Evolutionary conservation across 2,113 vertebrate genomes (phyloP).

Genomic region (Gambusia holbrooki): DNA sequence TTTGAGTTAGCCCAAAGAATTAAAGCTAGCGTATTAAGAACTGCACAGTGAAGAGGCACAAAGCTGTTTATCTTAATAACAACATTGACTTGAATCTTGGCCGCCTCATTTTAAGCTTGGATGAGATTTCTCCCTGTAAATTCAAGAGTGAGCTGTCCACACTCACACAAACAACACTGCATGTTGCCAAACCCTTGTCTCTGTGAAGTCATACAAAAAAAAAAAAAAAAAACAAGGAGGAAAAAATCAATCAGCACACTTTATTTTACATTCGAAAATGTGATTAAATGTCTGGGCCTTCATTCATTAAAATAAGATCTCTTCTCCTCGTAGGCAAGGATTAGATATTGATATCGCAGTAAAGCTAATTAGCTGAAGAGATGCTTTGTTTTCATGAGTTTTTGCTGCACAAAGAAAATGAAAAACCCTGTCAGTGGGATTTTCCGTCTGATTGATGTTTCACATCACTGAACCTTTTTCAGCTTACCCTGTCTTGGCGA

Average conservation of each 20-base stretch:
- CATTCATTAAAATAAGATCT: slow-evolving; percentile 6
- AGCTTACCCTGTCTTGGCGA: slow-evolving; percentile 96
- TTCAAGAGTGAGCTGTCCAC: slow-evolving; percentile 45
- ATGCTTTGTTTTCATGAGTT: slow-evolving; percentile 10
- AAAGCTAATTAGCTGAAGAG: slow-evolving; percentile 12
- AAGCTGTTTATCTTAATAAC: slow-evolving; percentile 38
- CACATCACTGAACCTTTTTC: slow-evolving; percentile 18
- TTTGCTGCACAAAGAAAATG: background rate
- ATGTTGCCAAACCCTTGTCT: slow-evolving; percentile 43
- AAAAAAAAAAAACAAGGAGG: slow-evolving; percentile 15
- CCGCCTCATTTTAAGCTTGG: slow-evolving; percentile 30
- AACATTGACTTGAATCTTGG: slow-evolving; percentile 30
- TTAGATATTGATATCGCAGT: slow-evolving; percentile 34
- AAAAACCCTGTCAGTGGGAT: background rate
- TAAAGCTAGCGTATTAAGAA: slow-evolving; percentile 16
- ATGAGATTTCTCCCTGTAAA: slow-evolving; percentile 54
- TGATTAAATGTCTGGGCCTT: slow-evolving; percentile 32
- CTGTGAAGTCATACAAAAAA: background rate
- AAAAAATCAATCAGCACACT: slow-evolving; percentile 9
- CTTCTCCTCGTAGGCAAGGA: slow-evolving; percentile 22
- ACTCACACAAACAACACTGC: slow-evolving; percentile 26
- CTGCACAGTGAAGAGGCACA: slow-evolving; percentile 17
- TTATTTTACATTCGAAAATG: slow-evolving; percentile 31
- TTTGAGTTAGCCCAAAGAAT: slow-evolving; percentile 18
- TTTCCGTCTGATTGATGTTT: slow-evolving; percentile 19